Evolutionary conservation across 2,888 invertebrate species (phyloP), one percentile per base, ranked within the genome.

Genomic region (Liposcelis brunnea): DNA sequence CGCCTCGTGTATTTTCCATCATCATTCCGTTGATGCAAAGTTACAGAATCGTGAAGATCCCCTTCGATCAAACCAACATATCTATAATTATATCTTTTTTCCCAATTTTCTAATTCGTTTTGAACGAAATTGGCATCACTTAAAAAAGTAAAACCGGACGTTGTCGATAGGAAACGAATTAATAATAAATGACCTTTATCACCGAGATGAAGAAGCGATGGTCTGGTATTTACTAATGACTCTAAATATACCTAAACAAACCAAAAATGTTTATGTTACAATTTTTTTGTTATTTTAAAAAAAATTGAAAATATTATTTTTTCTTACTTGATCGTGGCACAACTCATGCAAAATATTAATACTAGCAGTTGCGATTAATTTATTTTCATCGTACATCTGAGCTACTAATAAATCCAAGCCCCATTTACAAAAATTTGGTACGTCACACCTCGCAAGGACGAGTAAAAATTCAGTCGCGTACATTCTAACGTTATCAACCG

Each of bases 401-500:
- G 76, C 76, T 15, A 89, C 77, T 43, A 97, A 68, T 56, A 90
- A 66, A 52, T 82, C 79, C 49, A 95, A 71, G 16, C 89, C 82
- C 94, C 95, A 97, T 16, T 75, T 60, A 52, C 77, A 75, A 62
- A 86, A 84, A 54, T 80, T 75, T 1, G 74, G 70, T 61, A 77
- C 63, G 50, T 75, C 75, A 1, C 84, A 79, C 49, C 94, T 71
- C 45, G 95, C 66, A 52, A 97, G 65, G 8, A 94, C 80, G 50
- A 87, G 75, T 52, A 97, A 68, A 63, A 93, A 87, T 62, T 89
- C 87, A 1, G 94, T 93, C 0, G 89, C 80, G 65, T 95, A 98
- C 34, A 93, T 64, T 33, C 87, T 71, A 50, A 70, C 62, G 55
- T 71, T 61, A 59, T 76, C 70, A 50, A 61, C 59, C 12, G 62